Conservation (phyloP, 64 coral and sea anemone genomes). For the Orbicella faveolata region DNA sequence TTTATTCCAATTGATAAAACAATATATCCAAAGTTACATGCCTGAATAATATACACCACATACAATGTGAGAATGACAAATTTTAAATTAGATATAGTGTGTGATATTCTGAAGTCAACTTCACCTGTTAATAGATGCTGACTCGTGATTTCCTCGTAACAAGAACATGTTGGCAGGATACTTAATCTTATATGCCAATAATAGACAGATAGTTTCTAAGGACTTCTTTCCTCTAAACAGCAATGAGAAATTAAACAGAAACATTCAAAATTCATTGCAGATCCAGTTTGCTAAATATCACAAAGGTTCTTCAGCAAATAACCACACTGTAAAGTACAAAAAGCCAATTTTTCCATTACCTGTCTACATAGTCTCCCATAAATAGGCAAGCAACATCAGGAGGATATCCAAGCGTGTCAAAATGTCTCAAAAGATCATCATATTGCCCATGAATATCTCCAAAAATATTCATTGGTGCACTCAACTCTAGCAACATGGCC, state of each 20-base stretch:
- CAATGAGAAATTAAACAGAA: background rate
- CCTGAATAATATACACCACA: too few relatives aligned
- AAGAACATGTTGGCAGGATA: constrained; percentile 83
- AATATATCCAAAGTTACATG: too few relatives aligned
- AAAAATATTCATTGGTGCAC: constrained; percentile 80
- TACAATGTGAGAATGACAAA: too few relatives aligned
- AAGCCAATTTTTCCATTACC: background rate
- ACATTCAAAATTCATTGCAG: too few relatives aligned
- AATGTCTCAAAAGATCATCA: constrained; percentile 92
- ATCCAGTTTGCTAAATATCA: too few relatives aligned
- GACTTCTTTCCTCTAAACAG: constrained; percentile 81
- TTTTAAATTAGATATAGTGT: too few relatives aligned
- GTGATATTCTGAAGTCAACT: background rate
- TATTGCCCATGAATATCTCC: constrained; percentile 97
- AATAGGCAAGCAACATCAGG: constrained; percentile 75
- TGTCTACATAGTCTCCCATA: constrained; percentile 91
- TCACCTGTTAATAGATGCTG: constrained; percentile 91
- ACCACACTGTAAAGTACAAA: background rate
- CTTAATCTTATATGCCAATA: constrained; percentile 91
- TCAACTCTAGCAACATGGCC: constrained; percentile 58
- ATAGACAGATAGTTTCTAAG: constrained; percentile 89
- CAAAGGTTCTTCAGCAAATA: too few relatives aligned
- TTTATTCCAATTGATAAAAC: too few relatives aligned
- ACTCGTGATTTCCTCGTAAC: constrained; percentile 87
- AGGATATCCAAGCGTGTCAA: constrained; percentile 86